These are phyloP conservation scores for Smittia sp. DNA, from an alignment of 2,888 invertebrate species.

Conservation along the genomic window DNA sequence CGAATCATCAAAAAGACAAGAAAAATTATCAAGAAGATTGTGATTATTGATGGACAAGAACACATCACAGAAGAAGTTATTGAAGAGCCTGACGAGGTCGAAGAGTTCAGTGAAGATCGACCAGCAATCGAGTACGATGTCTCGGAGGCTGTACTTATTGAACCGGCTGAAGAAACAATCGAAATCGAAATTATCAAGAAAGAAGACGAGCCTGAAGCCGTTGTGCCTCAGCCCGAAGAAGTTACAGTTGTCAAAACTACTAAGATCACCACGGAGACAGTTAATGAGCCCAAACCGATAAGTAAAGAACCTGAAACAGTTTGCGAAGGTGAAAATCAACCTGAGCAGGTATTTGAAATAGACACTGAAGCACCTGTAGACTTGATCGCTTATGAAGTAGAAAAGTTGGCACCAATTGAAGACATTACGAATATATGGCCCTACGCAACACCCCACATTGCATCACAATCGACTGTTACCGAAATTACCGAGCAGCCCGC, in stretches of 20 bases:
- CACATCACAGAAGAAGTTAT: constrained; percentile 77
- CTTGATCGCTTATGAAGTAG: constrained; percentile 46
- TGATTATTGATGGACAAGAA: constrained; percentile 80
- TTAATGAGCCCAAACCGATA: constrained; percentile 48
- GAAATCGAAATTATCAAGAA: constrained; percentile 45
- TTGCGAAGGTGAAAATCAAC: constrained; percentile 43
- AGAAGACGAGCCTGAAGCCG: constrained; percentile 7
- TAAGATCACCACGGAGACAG: constrained; percentile 45
- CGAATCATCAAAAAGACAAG: constrained; percentile 72
- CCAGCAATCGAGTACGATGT: constrained; percentile 69
- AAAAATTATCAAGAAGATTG: constrained; percentile 71
- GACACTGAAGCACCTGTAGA: constrained; percentile 52
- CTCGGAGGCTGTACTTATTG: background rate
- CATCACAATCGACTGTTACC: constrained; percentile 42
- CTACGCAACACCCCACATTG: constrained; percentile 48
- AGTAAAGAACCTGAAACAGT: constrained; percentile 55
- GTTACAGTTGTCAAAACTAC: constrained; percentile 37
- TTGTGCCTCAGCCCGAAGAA: constrained; percentile 48
- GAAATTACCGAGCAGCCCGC: constrained; percentile 43
- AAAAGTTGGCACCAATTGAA: constrained; percentile 43
- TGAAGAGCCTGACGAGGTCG: constrained; percentile 78
- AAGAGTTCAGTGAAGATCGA: constrained; percentile 68
- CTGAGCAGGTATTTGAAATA: constrained; percentile 53
- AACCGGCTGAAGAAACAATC: constrained; percentile 44
- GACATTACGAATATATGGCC: constrained; percentile 53